These are phyloP conservation scores for Neoseiulus cucumeris DNA, from an alignment of 1,140 invertebrate species.

Conservation along the genomic window DNA sequence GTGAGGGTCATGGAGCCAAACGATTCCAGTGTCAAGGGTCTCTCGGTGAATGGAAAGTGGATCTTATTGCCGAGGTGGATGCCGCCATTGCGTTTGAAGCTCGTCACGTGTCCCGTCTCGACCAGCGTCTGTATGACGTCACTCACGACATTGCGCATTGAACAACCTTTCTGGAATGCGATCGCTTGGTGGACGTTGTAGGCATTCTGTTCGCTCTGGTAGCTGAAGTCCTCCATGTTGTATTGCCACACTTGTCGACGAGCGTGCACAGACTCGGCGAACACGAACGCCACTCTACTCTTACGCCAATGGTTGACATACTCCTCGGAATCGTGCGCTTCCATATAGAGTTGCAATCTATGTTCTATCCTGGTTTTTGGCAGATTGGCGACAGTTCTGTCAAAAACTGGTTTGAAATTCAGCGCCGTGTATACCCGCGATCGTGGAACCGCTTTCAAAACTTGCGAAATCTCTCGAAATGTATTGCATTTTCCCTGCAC, in stretches of 20 bases:
- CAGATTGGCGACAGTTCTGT: neutral
- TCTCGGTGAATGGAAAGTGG: neutral
- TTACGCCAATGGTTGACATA: neutral
- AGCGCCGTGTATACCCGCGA: neutral
- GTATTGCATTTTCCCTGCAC: neutral
- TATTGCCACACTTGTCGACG: neutral
- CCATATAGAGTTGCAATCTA: neutral
- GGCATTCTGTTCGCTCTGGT: neutral
- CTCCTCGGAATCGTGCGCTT: neutral
- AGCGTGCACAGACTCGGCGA: neutral
- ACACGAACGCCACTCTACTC: neutral
- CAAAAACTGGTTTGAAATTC: neutral
- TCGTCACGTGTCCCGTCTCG: neutral
- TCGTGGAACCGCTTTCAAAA: neutral
- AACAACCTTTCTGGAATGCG: neutral
- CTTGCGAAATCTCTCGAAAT: neutral
- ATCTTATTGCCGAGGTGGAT: neutral
- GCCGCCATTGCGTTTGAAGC: neutral
- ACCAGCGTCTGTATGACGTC: neutral
- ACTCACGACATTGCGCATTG: neutral
- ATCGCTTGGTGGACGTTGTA: neutral
- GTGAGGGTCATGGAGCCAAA: neutral
- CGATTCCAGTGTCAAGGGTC: neutral
- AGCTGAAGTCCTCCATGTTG: neutral
- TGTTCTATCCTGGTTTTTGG: neutral